Evolutionary conservation across 2,888 invertebrate species (phyloP).

Genomic region (Xylophagus ater): DNA sequence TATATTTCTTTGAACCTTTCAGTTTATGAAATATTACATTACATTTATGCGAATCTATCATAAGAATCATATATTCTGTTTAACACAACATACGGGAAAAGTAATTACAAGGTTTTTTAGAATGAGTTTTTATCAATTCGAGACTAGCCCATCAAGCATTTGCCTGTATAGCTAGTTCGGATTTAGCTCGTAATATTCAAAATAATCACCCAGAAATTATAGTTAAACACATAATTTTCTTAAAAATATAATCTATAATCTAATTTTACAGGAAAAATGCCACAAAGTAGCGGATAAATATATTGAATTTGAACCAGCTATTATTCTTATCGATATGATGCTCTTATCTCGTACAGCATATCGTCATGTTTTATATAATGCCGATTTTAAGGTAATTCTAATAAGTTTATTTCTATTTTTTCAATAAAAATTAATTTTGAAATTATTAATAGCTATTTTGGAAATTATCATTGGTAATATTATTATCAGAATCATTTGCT

Average conservation of each 20-base stretch:
- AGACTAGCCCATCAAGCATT: too few relatives aligned
- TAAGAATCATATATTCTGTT: too few relatives aligned
- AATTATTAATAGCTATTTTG: constrained; percentile 48
- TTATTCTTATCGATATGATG: constrained; percentile 75
- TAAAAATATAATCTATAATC: constrained; percentile 6
- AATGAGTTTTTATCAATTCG: too few relatives aligned
- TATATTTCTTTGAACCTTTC: too few relatives aligned
- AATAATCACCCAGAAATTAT: not conserved
- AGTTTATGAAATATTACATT: too few relatives aligned
- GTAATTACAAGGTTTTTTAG: too few relatives aligned
- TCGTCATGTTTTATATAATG: constrained; percentile 74
- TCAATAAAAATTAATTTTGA: constrained; percentile 19
- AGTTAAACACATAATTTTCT: not conserved
- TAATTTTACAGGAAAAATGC: constrained; percentile 56
- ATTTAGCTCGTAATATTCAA: too few relatives aligned
- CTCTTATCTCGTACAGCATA: constrained; percentile 72
- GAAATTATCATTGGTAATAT: constrained; percentile 68
- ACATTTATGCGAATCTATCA: too few relatives aligned
- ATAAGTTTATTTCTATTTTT: constrained; percentile 43
- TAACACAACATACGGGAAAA: too few relatives aligned
- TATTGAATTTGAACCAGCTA: constrained; percentile 81
- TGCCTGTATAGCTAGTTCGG: too few relatives aligned
- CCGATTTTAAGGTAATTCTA: constrained; percentile 59
- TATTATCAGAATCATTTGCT: constrained; percentile 71
- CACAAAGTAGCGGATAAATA: constrained; percentile 74